phyloP scores from a whole-genome alignment of 2,888 invertebrate species.

The Dione juno region DNA sequence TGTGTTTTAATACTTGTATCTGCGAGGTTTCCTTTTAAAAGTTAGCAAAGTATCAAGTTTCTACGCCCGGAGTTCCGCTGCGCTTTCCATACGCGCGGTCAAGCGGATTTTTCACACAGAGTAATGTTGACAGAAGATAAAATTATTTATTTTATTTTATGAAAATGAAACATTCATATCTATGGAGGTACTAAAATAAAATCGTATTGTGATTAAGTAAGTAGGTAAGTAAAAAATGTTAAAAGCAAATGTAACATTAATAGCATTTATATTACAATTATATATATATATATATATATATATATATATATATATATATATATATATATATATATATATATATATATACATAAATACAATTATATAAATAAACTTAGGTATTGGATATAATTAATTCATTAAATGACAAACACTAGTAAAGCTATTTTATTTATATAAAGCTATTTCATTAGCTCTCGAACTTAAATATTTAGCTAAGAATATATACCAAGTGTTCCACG shows the following conservation, averaged over 20 bases:
- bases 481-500: background rate
- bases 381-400: too few relatives aligned
- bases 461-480: background rate
- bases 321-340: too few relatives aligned
- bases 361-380: too few relatives aligned
- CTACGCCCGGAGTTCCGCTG: conserved; percentile 63
- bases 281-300: too few relatives aligned
- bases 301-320: too few relatives aligned
- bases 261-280: too few relatives aligned
- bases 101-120: conserved; percentile 80
- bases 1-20: conserved; percentile 47
- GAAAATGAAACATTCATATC: too few relatives aligned
- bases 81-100: conserved; percentile 81
- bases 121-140: conserved; percentile 58
- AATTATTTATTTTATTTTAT: conserved; percentile 32
- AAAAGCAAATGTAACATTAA: too few relatives aligned
- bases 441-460: background rate
- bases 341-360: too few relatives aligned
- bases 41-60: conserved; percentile 76
- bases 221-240: too few relatives aligned
- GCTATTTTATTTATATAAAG: background rate
- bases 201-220: too few relatives aligned
- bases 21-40: conserved; percentile 54
- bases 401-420: background rate
- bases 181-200: too few relatives aligned